Evolutionary conservation across 2,888 invertebrate genomes (phyloP).

Genomic region (Crossocerus cetratus): DNA sequence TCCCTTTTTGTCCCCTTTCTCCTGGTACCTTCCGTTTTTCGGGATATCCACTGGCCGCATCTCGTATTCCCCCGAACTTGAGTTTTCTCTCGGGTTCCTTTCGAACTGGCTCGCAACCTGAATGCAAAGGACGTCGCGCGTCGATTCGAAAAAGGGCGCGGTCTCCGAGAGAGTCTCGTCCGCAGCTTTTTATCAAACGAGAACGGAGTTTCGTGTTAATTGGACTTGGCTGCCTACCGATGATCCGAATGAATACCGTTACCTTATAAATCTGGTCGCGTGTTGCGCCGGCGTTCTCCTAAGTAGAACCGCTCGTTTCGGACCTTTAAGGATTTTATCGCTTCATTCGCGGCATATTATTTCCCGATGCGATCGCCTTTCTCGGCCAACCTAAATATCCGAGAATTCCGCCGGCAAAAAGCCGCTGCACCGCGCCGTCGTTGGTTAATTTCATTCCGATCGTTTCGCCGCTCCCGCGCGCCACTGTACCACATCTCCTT

Average conservation of each 20-base stretch:
- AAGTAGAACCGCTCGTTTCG: neutral
- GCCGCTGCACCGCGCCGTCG: neutral
- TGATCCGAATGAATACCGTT: slow-evolving; percentile 22
- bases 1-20: neutral
- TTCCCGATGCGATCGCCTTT: slow-evolving; percentile 20
- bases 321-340: slow-evolving; percentile 57
- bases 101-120: neutral
- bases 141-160: too few species aligned
- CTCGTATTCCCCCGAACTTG: neutral
- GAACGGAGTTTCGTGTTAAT: slow-evolving; percentile 11
- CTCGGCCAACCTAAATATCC: neutral
- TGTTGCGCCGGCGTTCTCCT: slow-evolving; percentile 14
- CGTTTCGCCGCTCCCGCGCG: neutral
- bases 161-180: too few species aligned
- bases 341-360: slow-evolving; percentile 64
- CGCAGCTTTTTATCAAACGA: slow-evolving; percentile 21
- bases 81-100: neutral
- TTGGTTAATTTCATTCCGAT: neutral
- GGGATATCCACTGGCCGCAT: neutral
- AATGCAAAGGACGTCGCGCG: neutral
- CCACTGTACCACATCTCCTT: neutral
- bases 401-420: neutral
- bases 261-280: slow-evolving; percentile 27
- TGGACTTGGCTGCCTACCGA: slow-evolving; percentile 4
- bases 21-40: neutral